Percentiles rank a stretch among this genome's conserved stretches.
Conservation (phyloP, 2,113 vertebrate genomes). For the Centrocercus urophasianus region DNA sequence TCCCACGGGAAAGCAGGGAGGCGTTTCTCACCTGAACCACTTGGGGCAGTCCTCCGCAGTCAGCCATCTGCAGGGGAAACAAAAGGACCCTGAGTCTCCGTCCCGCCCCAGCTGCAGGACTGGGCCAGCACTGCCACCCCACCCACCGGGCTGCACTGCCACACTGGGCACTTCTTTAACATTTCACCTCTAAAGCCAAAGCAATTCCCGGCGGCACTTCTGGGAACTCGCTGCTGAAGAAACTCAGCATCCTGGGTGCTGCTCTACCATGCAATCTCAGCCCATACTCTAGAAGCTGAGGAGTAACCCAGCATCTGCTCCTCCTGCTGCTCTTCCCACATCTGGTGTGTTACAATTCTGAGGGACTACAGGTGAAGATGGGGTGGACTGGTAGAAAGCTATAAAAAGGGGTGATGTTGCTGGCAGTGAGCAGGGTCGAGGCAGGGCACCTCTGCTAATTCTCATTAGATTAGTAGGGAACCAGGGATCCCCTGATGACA, state of each 20-base stretch:
- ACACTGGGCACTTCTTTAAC: background rate
- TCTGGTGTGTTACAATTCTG: background rate
- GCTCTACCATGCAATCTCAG: background rate
- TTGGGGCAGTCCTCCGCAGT: constrained; percentile 95
- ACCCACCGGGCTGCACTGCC: background rate
- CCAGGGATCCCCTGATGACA: background rate
- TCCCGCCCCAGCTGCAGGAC: background rate
- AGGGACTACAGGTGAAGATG: fast-evolving
- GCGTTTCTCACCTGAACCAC: constrained; percentile 89
- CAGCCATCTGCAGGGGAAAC: constrained; percentile 88
- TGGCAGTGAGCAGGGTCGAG: background rate
- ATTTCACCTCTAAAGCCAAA: background rate
- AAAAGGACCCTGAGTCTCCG: background rate
- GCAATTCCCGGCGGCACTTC: background rate
- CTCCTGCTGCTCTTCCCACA: background rate
- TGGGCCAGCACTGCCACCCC: background rate
- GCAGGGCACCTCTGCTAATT: background rate
- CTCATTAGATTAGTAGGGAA: background rate
- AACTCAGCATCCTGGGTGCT: background rate
- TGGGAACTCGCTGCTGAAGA: background rate
- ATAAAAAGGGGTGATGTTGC: background rate
- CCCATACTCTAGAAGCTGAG: background rate
- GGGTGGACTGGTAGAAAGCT: background rate
- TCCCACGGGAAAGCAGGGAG: fast-evolving
- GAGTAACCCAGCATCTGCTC: background rate